phyloP scores from a whole-genome alignment of 2,888 invertebrate species.

The Stegana nigrithorax region DNA sequence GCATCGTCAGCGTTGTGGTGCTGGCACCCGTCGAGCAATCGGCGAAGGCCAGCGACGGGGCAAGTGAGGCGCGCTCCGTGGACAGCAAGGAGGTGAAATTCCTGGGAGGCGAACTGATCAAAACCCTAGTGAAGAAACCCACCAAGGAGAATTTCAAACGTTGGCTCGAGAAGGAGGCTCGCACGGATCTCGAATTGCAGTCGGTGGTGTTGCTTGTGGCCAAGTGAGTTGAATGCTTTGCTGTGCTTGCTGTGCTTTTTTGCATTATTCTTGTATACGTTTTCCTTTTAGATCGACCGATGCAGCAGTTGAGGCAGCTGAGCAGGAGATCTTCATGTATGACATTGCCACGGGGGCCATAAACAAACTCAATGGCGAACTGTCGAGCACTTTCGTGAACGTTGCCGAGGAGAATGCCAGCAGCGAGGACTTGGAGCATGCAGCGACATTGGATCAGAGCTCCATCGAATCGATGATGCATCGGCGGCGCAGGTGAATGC shows the following conservation, averaged over 20 bases:
- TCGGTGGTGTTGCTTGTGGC: constrained; percentile 85
- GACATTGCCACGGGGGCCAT: constrained; percentile 80
- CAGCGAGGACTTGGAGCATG: constrained; percentile 74
- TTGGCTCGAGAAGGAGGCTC: constrained; percentile 83
- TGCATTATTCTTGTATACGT: neutral
- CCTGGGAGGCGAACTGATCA: constrained; percentile 80
- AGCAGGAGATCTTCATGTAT: constrained; percentile 89
- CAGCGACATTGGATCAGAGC: constrained; percentile 67
- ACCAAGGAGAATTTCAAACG: constrained; percentile 81
- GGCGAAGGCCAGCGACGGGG: constrained; percentile 38
- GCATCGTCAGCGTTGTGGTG: constrained; percentile 87
- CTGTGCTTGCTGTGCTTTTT: neutral
- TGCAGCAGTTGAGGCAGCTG: constrained; percentile 68
- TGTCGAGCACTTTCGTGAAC: constrained; percentile 86
- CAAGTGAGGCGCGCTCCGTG: constrained; percentile 69
- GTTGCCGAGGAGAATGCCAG: constrained; percentile 87
- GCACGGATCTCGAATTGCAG: constrained; percentile 80
- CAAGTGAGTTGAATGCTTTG: constrained; percentile 73
- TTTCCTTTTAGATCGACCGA: constrained; percentile 59
- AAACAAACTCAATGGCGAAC: constrained; percentile 82
- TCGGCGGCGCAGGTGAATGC: constrained; percentile 49
- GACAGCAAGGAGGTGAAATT: constrained; percentile 79
- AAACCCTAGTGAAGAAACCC: constrained; percentile 80
- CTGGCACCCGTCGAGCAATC: constrained; percentile 84
- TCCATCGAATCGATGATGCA: constrained; percentile 65